Base-by-base conservation (phyloP, 2,113 vertebrate genomes). In the Gambusia affinis region DNA sequence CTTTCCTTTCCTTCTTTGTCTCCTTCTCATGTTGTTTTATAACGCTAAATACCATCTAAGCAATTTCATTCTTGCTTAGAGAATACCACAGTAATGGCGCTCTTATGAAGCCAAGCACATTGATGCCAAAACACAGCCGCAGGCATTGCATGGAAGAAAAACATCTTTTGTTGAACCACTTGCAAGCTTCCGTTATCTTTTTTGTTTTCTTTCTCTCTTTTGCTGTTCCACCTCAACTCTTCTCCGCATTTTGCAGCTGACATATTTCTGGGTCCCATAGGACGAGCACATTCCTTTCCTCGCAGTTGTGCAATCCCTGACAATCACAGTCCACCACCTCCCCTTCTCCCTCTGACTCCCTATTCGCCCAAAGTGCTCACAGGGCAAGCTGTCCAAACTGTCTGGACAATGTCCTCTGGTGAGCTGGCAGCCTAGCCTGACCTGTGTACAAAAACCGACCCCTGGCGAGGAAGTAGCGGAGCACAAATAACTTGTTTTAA, bases 291-390 rank as follows among this genome's bases (percentile, higher is more conserved):
- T 94, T 93, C 93, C 85, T 94, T 64, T 83, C 80, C 82, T 86
- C 87, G 83, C 86, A 88, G 85, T 94, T 93, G 90, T 91, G 93
- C 91, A 94, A 94, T 93, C 85, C 86, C 79, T 88, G 90, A 92
- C 91, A 92, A 92, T 93, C 89, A 81, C 79, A 73, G 72, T 66
- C 60, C 82, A 80, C 84, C 86, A 77, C 14, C 75, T 77, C 86
- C 60, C 70, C 66, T 63, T 64, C 88, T 87, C 64, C 72, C 61
- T 71, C 78, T 60, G 76, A 83, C 82, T 87, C 88, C 86, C 77
- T 70, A 85, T 83, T 84, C 68, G 35, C 77, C 85, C 85, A 62
- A 78, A 88, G 78, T 8, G 27, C 75, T 73, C 73, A 64, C 42
- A 89, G 82, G 51, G 70, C 72, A 81, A 65, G 76, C 85, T 87